Base-by-base conservation (phyloP, 2,888 invertebrate genomes). In the Sarcophaga carnaria region DNA sequence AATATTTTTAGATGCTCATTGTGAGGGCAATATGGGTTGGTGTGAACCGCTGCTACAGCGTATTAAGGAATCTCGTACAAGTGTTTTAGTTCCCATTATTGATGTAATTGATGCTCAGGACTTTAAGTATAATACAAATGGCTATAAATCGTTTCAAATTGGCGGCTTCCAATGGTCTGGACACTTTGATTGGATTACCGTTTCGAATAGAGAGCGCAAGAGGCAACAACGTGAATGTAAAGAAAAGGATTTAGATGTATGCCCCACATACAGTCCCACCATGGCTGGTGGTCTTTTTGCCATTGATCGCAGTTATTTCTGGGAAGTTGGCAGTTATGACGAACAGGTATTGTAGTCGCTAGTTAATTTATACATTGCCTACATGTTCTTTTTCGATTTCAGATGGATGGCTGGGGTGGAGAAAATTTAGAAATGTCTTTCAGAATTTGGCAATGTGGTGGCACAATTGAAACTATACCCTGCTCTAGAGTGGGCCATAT, bases 231-330 rank as follows among this genome's bases (percentile, higher is more conserved):
- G 89, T 2, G 93, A 92, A 64, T 94, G 94, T 86, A 90, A 90
- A 72, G 71, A 84, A 4, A 2, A 63, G 20, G 87, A 87, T 62
- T 62, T 89, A 90, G 66, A 90, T 90, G 3, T 93, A 47, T 94
- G 93, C 75, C 94, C 93, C 0, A 93, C 93, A 37, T 92, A 95
- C 90, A 97, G 98, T 0, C 99, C 99, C 0, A 99, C 99, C 0
- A 99, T 99, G 99, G 99, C 99, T n/a, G 99, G 99, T 1, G 99
- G 99, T 0, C 93, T 99, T 83, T 98, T 99, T 94, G 99, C 99
- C 0, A 98, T 98, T 77, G 96, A 97, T 90, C 95, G 98, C 77
- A 95, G 96, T 78, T 99, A 98, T 94, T 99, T 98, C 94, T 99
- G 98, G 97, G 97, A 99, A 93, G 94, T 97, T 87, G 98, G 98